phyloP scores from a whole-genome alignment of 2,888 invertebrate species.

The Ecliptopera silaceata region DNA sequence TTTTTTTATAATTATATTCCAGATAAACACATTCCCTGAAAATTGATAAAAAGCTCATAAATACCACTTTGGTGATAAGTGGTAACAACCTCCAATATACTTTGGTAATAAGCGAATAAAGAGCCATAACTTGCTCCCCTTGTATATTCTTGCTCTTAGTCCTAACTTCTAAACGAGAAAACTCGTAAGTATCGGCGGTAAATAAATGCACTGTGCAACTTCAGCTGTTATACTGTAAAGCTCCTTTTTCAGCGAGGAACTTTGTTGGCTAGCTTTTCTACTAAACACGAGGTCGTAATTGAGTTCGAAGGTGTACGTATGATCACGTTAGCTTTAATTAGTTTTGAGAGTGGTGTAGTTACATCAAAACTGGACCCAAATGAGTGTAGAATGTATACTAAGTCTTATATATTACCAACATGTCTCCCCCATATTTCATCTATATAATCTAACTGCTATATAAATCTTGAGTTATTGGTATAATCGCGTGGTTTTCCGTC shows the following conservation, averaged over 20 bases:
- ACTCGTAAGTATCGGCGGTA: background rate
- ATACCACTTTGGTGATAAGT: too few species aligned
- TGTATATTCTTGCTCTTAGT: background rate
- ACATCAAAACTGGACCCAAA: too few species aligned
- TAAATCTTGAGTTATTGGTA: constrained; percentile 30
- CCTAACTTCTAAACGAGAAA: constrained; percentile 7
- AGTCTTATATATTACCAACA: constrained; percentile 1
- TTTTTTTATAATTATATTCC: too few species aligned
- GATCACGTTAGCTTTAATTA: too few species aligned
- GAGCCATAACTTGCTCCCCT: background rate
- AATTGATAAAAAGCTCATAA: too few species aligned
- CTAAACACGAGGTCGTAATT: background rate
- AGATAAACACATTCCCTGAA: too few species aligned
- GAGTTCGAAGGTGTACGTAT: background rate
- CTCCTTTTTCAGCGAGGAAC: constrained; percentile 6
- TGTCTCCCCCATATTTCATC: background rate
- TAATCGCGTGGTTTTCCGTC: constrained; percentile 24
- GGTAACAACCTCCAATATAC: too few species aligned
- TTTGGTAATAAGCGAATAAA: background rate
- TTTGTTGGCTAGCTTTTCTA: constrained; percentile 1
- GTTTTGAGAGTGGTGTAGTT: too few species aligned
- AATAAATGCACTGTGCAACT: constrained; percentile 15
- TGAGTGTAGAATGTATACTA: background rate
- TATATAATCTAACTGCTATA: constrained; percentile 16
- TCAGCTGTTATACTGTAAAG: background rate